Evolutionary conservation across 1,140 invertebrate genomes (phyloP), one percentile per base, ranked within the genome.

Genomic region (Gonatopus flavifemur): DNA sequence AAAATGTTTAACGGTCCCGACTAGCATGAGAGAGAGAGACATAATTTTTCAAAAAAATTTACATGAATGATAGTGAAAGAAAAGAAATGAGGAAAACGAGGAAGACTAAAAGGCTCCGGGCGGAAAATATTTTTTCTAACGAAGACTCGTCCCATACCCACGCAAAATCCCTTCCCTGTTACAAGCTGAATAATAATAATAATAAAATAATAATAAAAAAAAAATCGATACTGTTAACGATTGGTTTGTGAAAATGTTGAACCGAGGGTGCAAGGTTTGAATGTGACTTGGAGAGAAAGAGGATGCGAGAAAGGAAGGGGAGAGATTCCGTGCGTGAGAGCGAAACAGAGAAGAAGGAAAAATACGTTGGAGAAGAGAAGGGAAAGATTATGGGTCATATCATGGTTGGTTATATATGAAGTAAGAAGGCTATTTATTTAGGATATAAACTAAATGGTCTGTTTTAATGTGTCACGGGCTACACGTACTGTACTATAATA

Each of bases 391-490:
- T 49, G 45, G 55, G 69, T 76, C 76, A 78, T 78, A 78, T 78
- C 74, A 77, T 66, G 74, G 66, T 76, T 76, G 72, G 66, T 74
- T 78, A 77, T n/a, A n/a, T n/a, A n/a, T 72, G 61, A 46, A 71
- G 57, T 72, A 74, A 71, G 66, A 73, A 60, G 71, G 69, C 69
- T 77, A 77, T 78, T 78, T 77, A 76, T 76, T 77, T 78, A 77
- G 66, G 65, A 71, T 74, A 72, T 69, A 72, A n/a, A 78, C 57
- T 77, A 75, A 75, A 74, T 72, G 67, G 72, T 76, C 74, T 78
- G 74, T 77, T 78, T 78, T 70, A 73, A 75, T 78, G 73, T 78
- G 74, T 77, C 74, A 78, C 72, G 72, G 74, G 72, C 76, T 77
- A 76, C 73, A 71, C 71, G 70, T 78, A 77, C 51, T 77, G 76